phyloP scores from a whole-genome alignment of 1,140 invertebrate species.

The Coelopa frigida region DNA sequence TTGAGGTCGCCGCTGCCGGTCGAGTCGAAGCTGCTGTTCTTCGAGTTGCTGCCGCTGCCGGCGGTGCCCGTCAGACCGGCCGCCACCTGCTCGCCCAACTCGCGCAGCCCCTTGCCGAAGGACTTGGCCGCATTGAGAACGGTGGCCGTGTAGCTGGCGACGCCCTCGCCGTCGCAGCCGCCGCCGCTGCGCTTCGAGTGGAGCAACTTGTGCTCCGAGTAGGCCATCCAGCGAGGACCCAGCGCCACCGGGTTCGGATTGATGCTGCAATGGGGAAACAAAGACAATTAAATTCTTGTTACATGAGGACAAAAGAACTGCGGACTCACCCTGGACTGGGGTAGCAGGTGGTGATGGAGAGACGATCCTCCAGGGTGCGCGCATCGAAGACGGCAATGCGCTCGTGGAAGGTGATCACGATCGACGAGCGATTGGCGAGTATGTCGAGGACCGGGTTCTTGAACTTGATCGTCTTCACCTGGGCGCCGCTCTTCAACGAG shows the following conservation, averaged over 20 bases:
- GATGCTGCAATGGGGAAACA: conserved; percentile 50
- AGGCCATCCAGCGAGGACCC: conserved; percentile 71
- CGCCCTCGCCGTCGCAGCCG: conserved; percentile 66
- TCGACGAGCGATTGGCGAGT: conserved; percentile 69
- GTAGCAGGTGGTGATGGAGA: conserved; percentile 84
- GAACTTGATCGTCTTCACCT: conserved; percentile 87
- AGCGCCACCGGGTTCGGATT: conserved; percentile 85
- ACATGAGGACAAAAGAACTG: neutral
- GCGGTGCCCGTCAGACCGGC: conserved; percentile 66
- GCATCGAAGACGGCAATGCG: conserved; percentile 88
- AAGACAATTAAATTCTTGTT: neutral
- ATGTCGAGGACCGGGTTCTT: conserved; percentile 85
- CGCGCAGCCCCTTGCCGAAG: conserved; percentile 72
- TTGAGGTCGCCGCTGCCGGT: conserved; percentile 50
- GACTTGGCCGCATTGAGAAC: conserved; percentile 93
- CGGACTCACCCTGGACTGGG: conserved; percentile 57
- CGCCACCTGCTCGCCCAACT: conserved; percentile 89
- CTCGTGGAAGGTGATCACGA: conserved; percentile 83
- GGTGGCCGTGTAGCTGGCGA: conserved; percentile 90
- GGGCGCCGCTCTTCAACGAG: conserved; percentile 81
- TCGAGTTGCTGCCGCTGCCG: conserved; percentile 39
- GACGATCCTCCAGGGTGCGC: conserved; percentile 73
- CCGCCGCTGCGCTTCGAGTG: conserved; percentile 78
- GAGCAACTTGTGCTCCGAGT: conserved; percentile 78
- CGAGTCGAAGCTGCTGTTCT: conserved; percentile 42